Percentiles rank a stretch among this genome's conserved stretches.
Conservation (phyloP, 2,888 invertebrate genomes). For the Zygogramma bicolorata region DNA sequence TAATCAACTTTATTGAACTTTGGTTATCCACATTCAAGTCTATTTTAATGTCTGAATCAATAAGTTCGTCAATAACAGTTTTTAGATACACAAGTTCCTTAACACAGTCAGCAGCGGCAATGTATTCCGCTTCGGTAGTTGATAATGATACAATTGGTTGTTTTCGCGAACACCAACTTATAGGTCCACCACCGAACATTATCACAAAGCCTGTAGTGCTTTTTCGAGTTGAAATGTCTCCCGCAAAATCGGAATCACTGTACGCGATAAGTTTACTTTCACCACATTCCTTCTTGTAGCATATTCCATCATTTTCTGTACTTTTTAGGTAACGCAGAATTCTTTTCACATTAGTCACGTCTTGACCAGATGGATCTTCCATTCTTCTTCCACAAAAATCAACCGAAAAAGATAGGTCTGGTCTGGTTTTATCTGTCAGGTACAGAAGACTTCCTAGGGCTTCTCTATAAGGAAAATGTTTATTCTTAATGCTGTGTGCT, state of each 20-base stretch:
- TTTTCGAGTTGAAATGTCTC: conserved; percentile 41
- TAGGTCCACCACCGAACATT: conserved; percentile 46
- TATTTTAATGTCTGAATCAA: neutral
- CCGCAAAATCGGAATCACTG: conserved; percentile 44
- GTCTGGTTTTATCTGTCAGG: conserved; percentile 38
- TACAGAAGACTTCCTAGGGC: conserved; percentile 46
- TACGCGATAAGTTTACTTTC: conserved; percentile 29
- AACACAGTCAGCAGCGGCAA: conserved; percentile 39
- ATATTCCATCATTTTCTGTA: too few relatives aligned
- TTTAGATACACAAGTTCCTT: conserved; percentile 47
- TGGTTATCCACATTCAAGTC: neutral
- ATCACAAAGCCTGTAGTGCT: conserved; percentile 45
- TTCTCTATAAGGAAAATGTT: conserved; percentile 5
- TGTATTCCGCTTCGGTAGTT: conserved; percentile 51
- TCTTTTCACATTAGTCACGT: neutral
- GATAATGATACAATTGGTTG: conserved; percentile 51
- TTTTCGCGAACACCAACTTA: conserved; percentile 47
- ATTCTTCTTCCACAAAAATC: neutral
- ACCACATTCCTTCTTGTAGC: neutral
- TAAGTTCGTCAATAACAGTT: conserved; percentile 10
- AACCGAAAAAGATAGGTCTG: too few relatives aligned
- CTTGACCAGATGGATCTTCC: neutral
- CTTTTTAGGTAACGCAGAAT: neutral
- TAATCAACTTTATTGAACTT: neutral
- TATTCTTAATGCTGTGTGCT: too few relatives aligned